These are phyloP conservation scores for Torymus aiolomorphi DNA, from an alignment of 2,888 invertebrate genomes.

Conservation along the genomic window DNA sequence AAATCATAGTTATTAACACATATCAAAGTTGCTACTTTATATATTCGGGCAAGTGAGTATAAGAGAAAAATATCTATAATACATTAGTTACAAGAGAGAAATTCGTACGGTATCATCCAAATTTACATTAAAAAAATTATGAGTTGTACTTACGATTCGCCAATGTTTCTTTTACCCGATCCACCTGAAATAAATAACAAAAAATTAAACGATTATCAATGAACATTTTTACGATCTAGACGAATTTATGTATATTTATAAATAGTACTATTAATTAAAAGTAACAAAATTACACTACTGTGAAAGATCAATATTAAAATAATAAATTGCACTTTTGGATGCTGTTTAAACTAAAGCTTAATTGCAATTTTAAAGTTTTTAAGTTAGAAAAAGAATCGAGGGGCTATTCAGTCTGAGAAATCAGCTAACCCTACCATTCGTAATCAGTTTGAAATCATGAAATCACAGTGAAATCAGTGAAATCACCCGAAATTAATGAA, in stretches of 20 bases:
- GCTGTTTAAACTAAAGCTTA: too few species aligned
- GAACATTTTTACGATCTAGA: background rate
- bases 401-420: too few species aligned
- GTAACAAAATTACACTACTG: too few species aligned
- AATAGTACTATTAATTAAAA: background rate
- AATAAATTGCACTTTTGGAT: too few species aligned
- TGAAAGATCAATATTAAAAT: too few species aligned
- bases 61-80: conserved; percentile 46
- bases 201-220: conserved; percentile 18
- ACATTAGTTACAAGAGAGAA: conserved; percentile 47
- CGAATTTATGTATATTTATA: background rate
- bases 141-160: conserved; percentile 72
- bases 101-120: conserved; percentile 6
- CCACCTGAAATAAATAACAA: conserved; percentile 68
- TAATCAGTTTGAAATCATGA: too few species aligned
- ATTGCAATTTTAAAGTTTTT: too few species aligned
- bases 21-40: conserved; percentile 34
- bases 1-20: conserved; percentile 39
- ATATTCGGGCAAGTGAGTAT: conserved; percentile 14
- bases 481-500: too few species aligned
- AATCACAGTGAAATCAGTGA: too few species aligned
- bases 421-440: too few species aligned
- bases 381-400: too few species aligned
- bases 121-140: background rate
- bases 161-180: conserved; percentile 69